Evolutionary conservation across 2,797 vertebrate species (phyloP).

Genomic region (Phaenicophaeus curvirostris): DNA sequence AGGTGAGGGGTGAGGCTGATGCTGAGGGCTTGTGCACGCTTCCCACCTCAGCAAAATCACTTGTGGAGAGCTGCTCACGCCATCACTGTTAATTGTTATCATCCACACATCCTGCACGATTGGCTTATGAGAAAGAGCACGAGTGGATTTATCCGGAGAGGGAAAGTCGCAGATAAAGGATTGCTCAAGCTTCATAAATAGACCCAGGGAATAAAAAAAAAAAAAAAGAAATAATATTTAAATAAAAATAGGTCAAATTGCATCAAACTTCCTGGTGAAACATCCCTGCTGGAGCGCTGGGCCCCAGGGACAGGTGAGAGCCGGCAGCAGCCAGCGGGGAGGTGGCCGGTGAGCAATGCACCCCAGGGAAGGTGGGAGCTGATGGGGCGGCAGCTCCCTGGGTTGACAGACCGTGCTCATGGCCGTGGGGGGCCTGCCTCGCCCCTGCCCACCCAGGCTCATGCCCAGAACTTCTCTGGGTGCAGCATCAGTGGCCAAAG

Average conservation of each 20-base stretch:
- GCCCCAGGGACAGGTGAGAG: background rate
- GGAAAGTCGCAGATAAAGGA: constrained; percentile 11
- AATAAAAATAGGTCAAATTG: constrained; percentile 33
- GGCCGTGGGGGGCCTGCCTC: background rate
- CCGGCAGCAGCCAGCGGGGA: background rate
- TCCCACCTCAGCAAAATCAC: background rate
- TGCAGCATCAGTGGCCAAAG: background rate
- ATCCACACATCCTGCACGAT: accelerated
- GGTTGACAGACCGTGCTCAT: background rate
- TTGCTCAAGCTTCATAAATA: constrained; percentile 53
- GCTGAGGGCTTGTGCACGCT: accelerated
- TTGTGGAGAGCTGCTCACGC: background rate
- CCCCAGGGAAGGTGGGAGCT: background rate
- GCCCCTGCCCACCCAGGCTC: background rate
- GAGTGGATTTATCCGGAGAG: constrained; percentile 12
- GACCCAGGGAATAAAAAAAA: background rate
- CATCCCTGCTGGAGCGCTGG: background rate
- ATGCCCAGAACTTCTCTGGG: background rate
- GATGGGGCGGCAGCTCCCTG: background rate
- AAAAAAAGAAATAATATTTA: background rate
- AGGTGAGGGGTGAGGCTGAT: background rate
- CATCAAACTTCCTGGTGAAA: constrained; percentile 36
- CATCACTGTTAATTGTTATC: background rate
- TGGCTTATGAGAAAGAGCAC: background rate
- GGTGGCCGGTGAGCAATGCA: background rate